These are phyloP conservation scores for Rhagophthalmus giganteus DNA, from an alignment of 2,888 invertebrate genomes.

Conservation along the genomic window DNA sequence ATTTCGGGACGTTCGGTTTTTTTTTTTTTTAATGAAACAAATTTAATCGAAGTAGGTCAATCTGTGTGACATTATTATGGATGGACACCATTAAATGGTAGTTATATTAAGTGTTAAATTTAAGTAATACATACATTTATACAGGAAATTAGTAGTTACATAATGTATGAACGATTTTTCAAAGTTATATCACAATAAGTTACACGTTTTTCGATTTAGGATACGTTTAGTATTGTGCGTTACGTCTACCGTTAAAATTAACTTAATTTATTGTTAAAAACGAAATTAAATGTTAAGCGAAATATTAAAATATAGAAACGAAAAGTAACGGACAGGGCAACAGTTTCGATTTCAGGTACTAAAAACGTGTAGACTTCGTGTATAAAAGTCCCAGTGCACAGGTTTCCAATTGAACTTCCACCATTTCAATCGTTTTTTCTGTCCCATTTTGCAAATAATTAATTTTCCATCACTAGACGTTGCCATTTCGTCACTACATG, in stretches of 20 bases:
- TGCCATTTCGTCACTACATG: conserved; percentile 35
- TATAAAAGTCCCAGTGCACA: conserved; percentile 47
- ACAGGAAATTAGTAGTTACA: conserved; percentile 21
- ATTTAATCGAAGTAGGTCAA: conserved; percentile 22
- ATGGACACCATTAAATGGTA: conserved; percentile 13
- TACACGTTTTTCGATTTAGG: conserved; percentile 31
- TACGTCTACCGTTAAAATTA: conserved; percentile 23
- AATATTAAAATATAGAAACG: conserved; percentile 21
- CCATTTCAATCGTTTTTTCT: conserved; percentile 50
- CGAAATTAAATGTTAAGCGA: conserved; percentile 9
- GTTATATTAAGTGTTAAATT: conserved; percentile 9
- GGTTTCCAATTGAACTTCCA: conserved; percentile 48
- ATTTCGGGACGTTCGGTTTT: conserved; percentile 3
- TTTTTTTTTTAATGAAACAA: conserved; percentile 3
- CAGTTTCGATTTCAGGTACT: conserved; percentile 44
- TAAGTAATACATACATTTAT: conserved; percentile 22
- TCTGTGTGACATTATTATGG: conserved; percentile 11
- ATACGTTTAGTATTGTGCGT: conserved; percentile 43
- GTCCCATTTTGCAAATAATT: conserved; percentile 43
- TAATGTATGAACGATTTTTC: conserved; percentile 17
- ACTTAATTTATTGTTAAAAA: conserved; percentile 8
- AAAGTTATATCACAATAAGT: conserved; percentile 31
- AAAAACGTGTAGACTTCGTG: conserved; percentile 38
- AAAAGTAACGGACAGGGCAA: conserved; percentile 21
- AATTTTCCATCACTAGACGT: conserved; percentile 45